These are phyloP conservation scores for Balearica regulorum DNA, from an alignment of 2,797 vertebrate genomes.

Conservation along the genomic window DNA sequence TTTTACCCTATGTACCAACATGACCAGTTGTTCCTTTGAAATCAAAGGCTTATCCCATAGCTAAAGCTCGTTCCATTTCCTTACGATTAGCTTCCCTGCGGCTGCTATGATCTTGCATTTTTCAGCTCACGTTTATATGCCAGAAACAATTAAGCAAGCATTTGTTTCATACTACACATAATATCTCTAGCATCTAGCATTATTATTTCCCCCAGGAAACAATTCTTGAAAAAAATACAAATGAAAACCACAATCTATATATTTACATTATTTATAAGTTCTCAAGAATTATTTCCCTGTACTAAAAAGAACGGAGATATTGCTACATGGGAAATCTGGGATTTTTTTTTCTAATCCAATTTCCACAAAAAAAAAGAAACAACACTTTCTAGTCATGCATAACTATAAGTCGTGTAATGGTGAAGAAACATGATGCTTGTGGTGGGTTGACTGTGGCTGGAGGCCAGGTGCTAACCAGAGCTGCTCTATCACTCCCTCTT, in stretches of 20 bases:
- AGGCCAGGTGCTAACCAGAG: too few species aligned
- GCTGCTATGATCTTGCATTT: neutral
- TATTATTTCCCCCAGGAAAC: too few species aligned
- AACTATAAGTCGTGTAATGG: neutral
- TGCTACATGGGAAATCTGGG: neutral
- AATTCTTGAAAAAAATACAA: neutral
- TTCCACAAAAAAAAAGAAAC: neutral
- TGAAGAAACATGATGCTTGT: neutral
- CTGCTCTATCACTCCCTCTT: too few species aligned
- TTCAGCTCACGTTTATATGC: neutral
- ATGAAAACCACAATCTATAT: neutral
- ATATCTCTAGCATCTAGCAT: too few species aligned
- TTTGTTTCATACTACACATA: neutral
- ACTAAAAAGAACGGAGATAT: neutral
- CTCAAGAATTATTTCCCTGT: neutral
- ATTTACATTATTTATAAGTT: neutral
- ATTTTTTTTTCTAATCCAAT: neutral
- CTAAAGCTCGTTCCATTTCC: neutral
- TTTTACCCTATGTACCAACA: neutral
- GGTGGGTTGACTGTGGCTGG: too few species aligned
- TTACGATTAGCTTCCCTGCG: neutral
- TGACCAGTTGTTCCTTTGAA: neutral
- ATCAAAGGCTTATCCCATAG: neutral
- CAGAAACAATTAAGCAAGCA: conserved; percentile 30
- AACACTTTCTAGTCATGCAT: neutral